Percentiles rank a stretch among this genome's conserved stretches.
phyloP scores from a whole-genome alignment of 2,113 vertebrate species.

The Cricetomys ansorgei region DNA sequence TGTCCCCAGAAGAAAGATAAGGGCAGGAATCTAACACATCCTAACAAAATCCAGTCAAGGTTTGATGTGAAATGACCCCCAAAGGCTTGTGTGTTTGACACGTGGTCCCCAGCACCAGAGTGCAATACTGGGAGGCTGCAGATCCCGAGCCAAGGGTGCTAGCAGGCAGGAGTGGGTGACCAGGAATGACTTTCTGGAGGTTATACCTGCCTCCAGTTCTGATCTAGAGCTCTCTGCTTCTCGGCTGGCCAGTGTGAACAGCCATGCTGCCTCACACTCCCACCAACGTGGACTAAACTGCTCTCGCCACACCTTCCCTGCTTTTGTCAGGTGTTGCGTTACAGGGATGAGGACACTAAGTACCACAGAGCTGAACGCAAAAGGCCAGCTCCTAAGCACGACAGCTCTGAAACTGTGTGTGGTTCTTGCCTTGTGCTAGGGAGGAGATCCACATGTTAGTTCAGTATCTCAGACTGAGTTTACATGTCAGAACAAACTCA shows the following conservation, averaged over 20 bases:
- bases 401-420: neutral
- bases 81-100: too few species aligned
- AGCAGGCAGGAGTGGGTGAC: neutral
- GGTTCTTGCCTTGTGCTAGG: neutral
- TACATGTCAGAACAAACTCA: constrained; percentile 22
- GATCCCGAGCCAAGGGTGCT: neutral
- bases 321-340: neutral
- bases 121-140: neutral
- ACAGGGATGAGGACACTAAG: neutral
- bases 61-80: neutral
- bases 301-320: neutral
- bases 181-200: neutral
- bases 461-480: neutral
- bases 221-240: neutral
- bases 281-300: neutral
- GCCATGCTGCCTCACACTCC: neutral
- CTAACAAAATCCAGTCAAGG: neutral
- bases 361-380: neutral
- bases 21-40: neutral
- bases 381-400: neutral
- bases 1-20: neutral
- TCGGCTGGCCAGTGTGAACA: too few species aligned
- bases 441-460: neutral
- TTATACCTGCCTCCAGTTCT: neutral
- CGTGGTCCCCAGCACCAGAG: neutral